Evolutionary conservation across 2,888 invertebrate species (phyloP).

Genomic region (Neelides folsomi): DNA sequence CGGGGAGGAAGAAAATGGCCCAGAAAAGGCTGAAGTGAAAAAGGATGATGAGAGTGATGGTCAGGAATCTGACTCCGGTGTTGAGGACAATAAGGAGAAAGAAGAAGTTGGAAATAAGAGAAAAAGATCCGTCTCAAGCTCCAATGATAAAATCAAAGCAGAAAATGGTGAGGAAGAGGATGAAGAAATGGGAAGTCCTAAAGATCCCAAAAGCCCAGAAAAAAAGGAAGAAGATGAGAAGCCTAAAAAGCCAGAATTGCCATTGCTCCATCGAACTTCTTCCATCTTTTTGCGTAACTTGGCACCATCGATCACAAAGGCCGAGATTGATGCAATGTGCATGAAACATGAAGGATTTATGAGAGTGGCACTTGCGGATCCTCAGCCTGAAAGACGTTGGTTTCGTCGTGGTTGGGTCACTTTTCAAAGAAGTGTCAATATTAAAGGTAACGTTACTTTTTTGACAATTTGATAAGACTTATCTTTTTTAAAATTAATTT

Average conservation of each 20-base stretch:
- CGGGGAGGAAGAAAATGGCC: constrained; percentile 14
- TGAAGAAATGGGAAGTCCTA: background rate
- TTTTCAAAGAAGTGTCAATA: constrained; percentile 89
- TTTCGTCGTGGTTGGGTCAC: constrained; percentile 97
- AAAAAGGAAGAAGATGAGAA: constrained; percentile 4
- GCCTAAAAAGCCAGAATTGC: constrained; percentile 15
- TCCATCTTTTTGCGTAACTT: constrained; percentile 93
- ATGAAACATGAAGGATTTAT: constrained; percentile 84
- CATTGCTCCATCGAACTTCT: constrained; percentile 77
- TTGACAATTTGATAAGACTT: too few relatives aligned
- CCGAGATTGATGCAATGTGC: constrained; percentile 84
- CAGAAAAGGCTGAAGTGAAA: constrained; percentile 28
- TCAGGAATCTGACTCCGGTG: constrained; percentile 10
- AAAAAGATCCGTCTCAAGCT: constrained; percentile 12
- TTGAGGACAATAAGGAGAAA: constrained; percentile 14
- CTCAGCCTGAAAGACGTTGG: constrained; percentile 89
- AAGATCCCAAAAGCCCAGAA: constrained; percentile 10
- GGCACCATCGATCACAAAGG: constrained; percentile 87
- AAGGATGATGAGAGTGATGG: constrained; percentile 9
- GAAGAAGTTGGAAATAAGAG: constrained; percentile 20
- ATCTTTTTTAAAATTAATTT: constrained; percentile 3
- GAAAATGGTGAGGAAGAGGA: constrained; percentile 3
- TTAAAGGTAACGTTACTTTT: constrained; percentile 48
- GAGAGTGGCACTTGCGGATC: constrained; percentile 91
- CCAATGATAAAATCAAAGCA: too few relatives aligned